Conservation (phyloP, 2,113 vertebrate genomes). For the Silurus asotus region DNA sequence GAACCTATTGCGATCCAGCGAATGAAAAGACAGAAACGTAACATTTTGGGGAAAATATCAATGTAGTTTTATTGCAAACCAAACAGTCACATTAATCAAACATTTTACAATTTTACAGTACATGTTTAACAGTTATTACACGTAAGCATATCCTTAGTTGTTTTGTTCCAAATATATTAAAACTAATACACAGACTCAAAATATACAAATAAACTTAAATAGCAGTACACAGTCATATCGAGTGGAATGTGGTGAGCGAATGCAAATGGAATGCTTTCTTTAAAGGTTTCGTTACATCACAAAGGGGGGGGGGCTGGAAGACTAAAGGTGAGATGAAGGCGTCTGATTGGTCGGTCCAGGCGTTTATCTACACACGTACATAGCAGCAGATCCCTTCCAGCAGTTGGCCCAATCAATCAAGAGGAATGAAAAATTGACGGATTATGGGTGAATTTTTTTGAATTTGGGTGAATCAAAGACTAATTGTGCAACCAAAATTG, state of each 20-base stretch:
- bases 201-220: conserved; percentile 92
- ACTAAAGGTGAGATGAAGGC: conserved; percentile 69
- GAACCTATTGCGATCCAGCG: background rate
- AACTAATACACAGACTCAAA: conserved; percentile 88
- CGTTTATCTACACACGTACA: conserved; percentile 58
- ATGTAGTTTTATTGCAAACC: conserved; percentile 95
- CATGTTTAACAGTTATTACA: conserved; percentile 85
- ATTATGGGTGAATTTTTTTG: background rate
- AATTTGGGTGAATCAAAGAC: no score
- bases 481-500: conserved; percentile 17
- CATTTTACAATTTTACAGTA: conserved; percentile 95
- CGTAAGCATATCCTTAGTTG: conserved; percentile 78
- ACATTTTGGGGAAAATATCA: conserved; percentile 68
- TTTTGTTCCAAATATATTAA: conserved; percentile 92
- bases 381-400: conserved; percentile 57
- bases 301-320: conserved; percentile 63
- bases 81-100: conserved; percentile 87
- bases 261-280: conserved; percentile 70
- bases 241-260: conserved; percentile 82
- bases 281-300: conserved; percentile 68
- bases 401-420: conserved; percentile 54
- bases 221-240: conserved; percentile 86
- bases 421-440: conserved; percentile 64
- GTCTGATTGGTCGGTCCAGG: conserved; percentile 67
- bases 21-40: background rate